A percentile compares a stretch with the other conserved stretches of the same genome.
phyloP scores from a whole-genome alignment of 2,113 vertebrate species.

The Verasper variegatus region DNA sequence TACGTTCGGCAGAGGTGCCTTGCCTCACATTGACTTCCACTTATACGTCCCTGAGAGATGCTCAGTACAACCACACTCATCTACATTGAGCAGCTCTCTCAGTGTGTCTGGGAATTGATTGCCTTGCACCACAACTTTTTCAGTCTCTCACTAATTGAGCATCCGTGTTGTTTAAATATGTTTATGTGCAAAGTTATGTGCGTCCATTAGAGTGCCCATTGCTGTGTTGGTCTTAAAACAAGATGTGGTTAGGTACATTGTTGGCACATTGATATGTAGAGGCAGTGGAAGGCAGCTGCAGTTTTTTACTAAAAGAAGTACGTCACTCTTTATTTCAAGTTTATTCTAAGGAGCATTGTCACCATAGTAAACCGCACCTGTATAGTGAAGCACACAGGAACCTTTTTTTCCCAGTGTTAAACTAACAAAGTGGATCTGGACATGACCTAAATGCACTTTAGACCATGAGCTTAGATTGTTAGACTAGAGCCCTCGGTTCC shows the following conservation, averaged over 20 bases:
- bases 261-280: too few species aligned
- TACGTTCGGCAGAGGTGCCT: constrained; percentile 17
- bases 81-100: not conserved
- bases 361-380: not conserved
- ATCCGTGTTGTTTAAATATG: too few species aligned
- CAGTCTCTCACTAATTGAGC: too few species aligned
- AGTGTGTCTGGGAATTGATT: not conserved
- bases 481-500: not conserved
- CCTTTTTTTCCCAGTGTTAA: not conserved
- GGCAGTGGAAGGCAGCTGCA: too few species aligned
- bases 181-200: too few species aligned
- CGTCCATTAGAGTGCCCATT: too few species aligned
- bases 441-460: not conserved
- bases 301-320: not conserved
- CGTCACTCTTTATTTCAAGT: too few species aligned
- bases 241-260: too few species aligned
- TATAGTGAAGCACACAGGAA: not conserved
- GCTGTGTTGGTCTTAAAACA: too few species aligned
- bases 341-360: not conserved
- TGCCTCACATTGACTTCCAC: constrained; percentile 7
- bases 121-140: not conserved
- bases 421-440: not conserved
- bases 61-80: not conserved
- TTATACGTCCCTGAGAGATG: constrained; percentile 4
- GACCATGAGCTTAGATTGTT: not conserved